Evolutionary conservation across 2,797 vertebrate genomes (phyloP).

Genomic region (Oreortyx pictus): DNA sequence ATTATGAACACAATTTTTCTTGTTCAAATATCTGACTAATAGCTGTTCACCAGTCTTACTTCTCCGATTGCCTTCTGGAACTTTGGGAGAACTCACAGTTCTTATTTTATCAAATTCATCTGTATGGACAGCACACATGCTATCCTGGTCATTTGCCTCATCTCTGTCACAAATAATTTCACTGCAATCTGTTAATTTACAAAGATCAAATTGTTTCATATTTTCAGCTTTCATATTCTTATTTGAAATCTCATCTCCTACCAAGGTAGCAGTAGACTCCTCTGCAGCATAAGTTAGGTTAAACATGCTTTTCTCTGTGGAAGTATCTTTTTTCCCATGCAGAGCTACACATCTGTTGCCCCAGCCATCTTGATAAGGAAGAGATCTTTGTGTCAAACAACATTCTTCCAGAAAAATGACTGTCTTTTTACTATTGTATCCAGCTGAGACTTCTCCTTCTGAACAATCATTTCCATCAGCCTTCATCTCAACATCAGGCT

Average conservation of each 20-base stretch:
- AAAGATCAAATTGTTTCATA: not conserved
- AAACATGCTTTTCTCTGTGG: not conserved
- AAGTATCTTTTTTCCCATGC: not conserved
- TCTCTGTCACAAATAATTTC: not conserved
- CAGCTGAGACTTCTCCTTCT: not conserved
- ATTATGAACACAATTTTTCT: not conserved
- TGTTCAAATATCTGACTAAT: not conserved
- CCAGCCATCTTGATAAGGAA: not conserved
- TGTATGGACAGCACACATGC: not conserved
- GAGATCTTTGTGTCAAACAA: not conserved
- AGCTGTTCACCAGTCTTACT: not conserved
- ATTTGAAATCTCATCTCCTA: not conserved
- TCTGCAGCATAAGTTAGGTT: not conserved
- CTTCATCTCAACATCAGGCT: not conserved
- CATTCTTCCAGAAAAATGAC: not conserved
- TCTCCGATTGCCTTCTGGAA: not conserved
- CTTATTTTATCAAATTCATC: not conserved
- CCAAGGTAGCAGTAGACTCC: not conserved
- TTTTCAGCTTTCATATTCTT: not conserved
- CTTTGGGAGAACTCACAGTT: not conserved
- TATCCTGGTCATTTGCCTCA: not conserved
- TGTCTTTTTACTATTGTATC: not conserved
- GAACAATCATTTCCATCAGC: not conserved
- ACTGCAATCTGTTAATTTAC: not conserved
- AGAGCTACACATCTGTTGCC: not conserved